Evolutionary conservation across 2,113 vertebrate genomes (phyloP).

Genomic region (Nyctibius bracteatus): DNA sequence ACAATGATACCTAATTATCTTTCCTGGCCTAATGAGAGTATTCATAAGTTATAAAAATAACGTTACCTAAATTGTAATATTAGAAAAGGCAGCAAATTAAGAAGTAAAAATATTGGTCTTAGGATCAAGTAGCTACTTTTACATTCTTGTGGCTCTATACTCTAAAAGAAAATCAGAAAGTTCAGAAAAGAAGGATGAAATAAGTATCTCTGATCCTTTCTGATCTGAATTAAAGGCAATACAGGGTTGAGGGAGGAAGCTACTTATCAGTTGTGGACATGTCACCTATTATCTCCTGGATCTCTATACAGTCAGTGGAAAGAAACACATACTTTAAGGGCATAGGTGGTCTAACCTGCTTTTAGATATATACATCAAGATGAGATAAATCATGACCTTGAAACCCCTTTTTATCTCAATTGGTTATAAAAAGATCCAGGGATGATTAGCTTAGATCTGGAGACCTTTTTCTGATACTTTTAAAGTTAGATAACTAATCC

Average conservation of each 20-base stretch:
- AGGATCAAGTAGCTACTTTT: not conserved
- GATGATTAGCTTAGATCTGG: not conserved
- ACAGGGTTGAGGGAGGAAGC: not conserved
- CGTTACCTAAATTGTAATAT: not conserved
- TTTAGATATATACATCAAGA: not conserved
- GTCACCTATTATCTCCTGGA: not conserved
- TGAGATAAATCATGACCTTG: not conserved
- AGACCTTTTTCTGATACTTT: not conserved
- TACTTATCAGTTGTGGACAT: not conserved
- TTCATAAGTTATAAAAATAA: not conserved
- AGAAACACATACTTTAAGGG: not conserved
- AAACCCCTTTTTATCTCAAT: not conserved
- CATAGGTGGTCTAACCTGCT: not conserved
- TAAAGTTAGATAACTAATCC: not conserved
- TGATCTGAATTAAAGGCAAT: not conserved
- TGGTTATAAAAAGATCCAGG: not conserved
- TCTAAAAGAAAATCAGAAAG: not conserved
- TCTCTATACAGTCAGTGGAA: not conserved
- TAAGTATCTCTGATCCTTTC: not conserved
- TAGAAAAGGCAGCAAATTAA: not conserved
- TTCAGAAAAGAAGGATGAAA: not conserved
- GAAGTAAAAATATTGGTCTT: not conserved
- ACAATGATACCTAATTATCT: not conserved
- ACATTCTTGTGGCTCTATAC: not conserved
- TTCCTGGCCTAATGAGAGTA: not conserved